Conservation (phyloP, 2,888 invertebrate species). For the Drosophila longiperda region DNA sequence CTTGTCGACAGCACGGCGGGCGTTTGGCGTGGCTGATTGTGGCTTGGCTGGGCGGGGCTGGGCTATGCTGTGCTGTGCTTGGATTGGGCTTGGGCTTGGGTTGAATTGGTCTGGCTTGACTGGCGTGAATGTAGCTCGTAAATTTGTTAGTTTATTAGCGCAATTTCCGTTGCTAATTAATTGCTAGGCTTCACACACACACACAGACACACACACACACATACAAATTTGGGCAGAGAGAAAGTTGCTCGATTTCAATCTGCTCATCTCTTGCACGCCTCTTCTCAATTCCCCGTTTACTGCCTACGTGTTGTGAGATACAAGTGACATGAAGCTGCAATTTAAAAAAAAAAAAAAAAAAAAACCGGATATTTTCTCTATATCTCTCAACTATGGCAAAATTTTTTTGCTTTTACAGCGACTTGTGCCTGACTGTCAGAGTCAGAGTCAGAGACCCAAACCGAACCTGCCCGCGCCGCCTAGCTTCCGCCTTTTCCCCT, state of each 20-base stretch:
- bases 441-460: background rate
- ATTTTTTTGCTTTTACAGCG: constrained; percentile 18
- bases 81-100: background rate
- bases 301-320: constrained; percentile 42
- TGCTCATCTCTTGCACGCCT: constrained; percentile 24
- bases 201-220: constrained; percentile 40
- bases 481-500: background rate
- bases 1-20: constrained; percentile 34
- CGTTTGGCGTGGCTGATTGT: constrained; percentile 15
- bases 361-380: constrained; percentile 51
- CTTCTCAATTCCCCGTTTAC: background rate
- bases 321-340: constrained; percentile 71
- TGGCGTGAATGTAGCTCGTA: constrained; percentile 78
- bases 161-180: constrained; percentile 81
- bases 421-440: constrained; percentile 4
- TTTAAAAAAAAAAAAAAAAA: constrained; percentile 66
- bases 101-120: constrained; percentile 10
- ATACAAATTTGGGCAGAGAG: background rate
- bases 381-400: constrained; percentile 15
- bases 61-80: constrained; percentile 9
- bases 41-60: constrained; percentile 26
- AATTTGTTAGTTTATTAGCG: constrained; percentile 81
- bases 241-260: constrained; percentile 36
- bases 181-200: constrained; percentile 62
- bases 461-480: too few relatives aligned